Conservation (phyloP, 2,113 vertebrate genomes). For the Pomatorhinus ruficollis region DNA sequence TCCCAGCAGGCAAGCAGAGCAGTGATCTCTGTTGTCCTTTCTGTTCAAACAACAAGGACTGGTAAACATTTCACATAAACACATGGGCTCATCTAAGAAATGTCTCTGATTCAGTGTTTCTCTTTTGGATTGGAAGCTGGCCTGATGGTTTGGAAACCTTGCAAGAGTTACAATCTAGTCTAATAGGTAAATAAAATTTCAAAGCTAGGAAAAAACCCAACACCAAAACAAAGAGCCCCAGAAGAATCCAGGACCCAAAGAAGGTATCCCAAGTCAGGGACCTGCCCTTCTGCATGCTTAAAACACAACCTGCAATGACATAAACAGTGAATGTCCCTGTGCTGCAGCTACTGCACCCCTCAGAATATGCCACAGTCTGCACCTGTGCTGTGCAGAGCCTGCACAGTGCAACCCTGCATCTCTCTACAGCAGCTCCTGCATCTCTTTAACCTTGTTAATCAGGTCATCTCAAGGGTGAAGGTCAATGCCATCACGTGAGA, state of each 20-base stretch:
- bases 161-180: not conserved
- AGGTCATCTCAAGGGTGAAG: not conserved
- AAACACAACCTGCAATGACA: not conserved
- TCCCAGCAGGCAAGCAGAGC: not conserved
- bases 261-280: not conserved
- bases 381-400: not conserved
- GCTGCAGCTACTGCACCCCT: not conserved
- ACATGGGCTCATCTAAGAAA: not conserved
- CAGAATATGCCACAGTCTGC: not conserved
- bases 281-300: not conserved
- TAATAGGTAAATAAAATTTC: not conserved
- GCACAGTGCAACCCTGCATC: not conserved
- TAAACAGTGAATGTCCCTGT: not conserved
- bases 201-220: not conserved
- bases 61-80: not conserved
- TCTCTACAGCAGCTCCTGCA: not conserved
- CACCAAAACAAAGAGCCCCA: not conserved
- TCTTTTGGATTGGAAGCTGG: not conserved
- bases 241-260: accelerated
- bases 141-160: not conserved
- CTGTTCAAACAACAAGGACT: not conserved
- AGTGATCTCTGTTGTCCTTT: not conserved
- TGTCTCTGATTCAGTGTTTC: not conserved
- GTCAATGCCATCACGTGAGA: not conserved
- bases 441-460: not conserved